phyloP scores from a whole-genome alignment of 2,888 invertebrate species.

The Trypoxylon attenuatum region DNA sequence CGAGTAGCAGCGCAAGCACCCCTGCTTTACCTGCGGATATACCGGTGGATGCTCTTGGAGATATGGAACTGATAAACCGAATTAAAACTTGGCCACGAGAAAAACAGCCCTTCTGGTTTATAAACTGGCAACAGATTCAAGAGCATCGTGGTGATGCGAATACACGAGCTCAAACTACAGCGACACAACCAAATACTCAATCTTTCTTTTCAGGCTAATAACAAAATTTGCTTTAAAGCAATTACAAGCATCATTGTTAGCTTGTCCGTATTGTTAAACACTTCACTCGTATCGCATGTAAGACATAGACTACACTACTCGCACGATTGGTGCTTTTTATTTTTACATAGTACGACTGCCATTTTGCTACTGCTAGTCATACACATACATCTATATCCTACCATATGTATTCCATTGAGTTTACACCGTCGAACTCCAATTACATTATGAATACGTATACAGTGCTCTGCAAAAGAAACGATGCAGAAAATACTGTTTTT shows the following conservation, averaged over 20 bases:
- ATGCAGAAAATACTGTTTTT: no score
- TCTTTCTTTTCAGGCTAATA: slow-evolving; percentile 36
- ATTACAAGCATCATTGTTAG: no score
- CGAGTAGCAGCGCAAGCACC: slow-evolving; percentile 2
- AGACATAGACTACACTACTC: no score
- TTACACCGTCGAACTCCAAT: no score
- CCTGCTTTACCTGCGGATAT: slow-evolving; percentile 74
- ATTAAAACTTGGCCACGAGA: slow-evolving; percentile 81
- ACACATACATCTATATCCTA: no score
- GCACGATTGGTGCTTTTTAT: no score
- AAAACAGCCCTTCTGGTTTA: slow-evolving; percentile 83
- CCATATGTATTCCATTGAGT: no score
- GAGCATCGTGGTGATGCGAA: slow-evolving; percentile 72
- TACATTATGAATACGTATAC: no score
- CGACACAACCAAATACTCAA: slow-evolving; percentile 1
- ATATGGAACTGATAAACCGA: slow-evolving; percentile 79
- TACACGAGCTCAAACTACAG: background rate
- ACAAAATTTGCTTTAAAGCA: background rate
- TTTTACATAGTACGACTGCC: slow-evolving; percentile 4
- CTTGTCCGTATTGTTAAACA: no score
- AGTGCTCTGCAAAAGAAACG: no score
- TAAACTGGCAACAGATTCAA: slow-evolving; percentile 83
- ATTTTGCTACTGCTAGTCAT: slow-evolving; percentile 26
- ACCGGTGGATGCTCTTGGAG: slow-evolving; percentile 82
- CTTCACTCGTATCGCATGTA: no score